phyloP scores from a whole-genome alignment of 2,888 invertebrate species.

The Mesorhabditis belari region DNA sequence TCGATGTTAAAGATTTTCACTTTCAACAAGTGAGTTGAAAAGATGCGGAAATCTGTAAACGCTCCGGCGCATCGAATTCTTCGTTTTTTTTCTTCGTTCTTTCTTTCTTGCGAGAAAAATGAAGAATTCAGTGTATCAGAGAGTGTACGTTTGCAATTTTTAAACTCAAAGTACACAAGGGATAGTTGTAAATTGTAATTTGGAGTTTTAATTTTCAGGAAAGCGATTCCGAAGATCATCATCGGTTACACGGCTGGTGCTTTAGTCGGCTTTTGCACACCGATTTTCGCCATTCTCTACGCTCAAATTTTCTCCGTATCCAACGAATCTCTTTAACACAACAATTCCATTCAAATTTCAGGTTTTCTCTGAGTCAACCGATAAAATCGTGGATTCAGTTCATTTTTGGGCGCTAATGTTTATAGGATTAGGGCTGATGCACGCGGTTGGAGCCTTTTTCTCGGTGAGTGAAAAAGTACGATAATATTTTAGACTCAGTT shows the following conservation, averaged over 20 bases:
- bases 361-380: constrained; percentile 56
- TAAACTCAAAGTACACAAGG: too few relatives aligned
- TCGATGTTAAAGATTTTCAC: constrained; percentile 31
- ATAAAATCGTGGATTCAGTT: constrained; percentile 53
- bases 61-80: too few relatives aligned
- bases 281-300: constrained; percentile 58
- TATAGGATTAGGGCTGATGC: constrained; percentile 54
- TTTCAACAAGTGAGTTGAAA: constrained; percentile 27
- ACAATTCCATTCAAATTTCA: constrained; percentile 17
- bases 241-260: constrained; percentile 45
- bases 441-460: constrained; percentile 53
- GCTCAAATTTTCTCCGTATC: constrained; percentile 49
- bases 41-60: too few relatives aligned
- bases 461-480: constrained; percentile 34
- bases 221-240: constrained; percentile 5
- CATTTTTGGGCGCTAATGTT: constrained; percentile 60
- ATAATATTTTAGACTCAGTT: background rate
- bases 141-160: too few relatives aligned
- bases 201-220: too few relatives aligned
- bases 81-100: too few relatives aligned
- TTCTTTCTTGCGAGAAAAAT: too few relatives aligned
- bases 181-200: too few relatives aligned
- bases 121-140: too few relatives aligned
- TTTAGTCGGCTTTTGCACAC: constrained; percentile 55
- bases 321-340: background rate